Evolutionary conservation across 2,888 invertebrate species (phyloP).

Genomic region (Campaea margaritaria): DNA sequence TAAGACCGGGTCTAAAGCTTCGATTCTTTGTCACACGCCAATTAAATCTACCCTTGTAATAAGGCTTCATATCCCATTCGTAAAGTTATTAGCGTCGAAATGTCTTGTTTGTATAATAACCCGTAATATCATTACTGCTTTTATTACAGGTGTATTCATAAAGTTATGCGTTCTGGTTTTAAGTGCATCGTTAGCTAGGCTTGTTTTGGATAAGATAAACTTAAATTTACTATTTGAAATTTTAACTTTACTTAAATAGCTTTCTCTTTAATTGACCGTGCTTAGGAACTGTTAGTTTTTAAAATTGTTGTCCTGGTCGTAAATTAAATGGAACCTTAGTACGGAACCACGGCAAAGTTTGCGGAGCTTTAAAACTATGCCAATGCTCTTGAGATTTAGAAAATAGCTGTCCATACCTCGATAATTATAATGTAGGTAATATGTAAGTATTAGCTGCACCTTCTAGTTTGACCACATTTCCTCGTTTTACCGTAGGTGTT

Average conservation of each 20-base stretch:
- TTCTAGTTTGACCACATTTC: too few species aligned
- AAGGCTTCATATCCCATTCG: slow-evolving; percentile 33
- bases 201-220: slow-evolving; percentile 66
- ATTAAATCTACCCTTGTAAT: slow-evolving; percentile 39
- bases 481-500: too few species aligned
- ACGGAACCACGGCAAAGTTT: slow-evolving; percentile 46
- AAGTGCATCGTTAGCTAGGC: slow-evolving; percentile 57
- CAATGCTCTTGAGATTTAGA: too few species aligned
- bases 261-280: slow-evolving; percentile 73
- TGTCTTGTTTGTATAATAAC: slow-evolving; percentile 61
- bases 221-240: slow-evolving; percentile 54
- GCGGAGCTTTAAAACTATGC: slow-evolving; percentile 8
- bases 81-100: slow-evolving; percentile 40
- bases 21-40: slow-evolving; percentile 37
- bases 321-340: slow-evolving; percentile 55
- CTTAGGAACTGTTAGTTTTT: slow-evolving; percentile 64
- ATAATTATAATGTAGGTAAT: too few species aligned
- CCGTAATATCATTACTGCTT: slow-evolving; percentile 58
- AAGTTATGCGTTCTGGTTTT: slow-evolving; percentile 57
- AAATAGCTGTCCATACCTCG: too few species aligned
- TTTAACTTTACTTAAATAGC: slow-evolving; percentile 56
- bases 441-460: too few species aligned
- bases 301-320: slow-evolving; percentile 61
- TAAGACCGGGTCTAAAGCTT: background rate
- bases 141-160: slow-evolving; percentile 59